Conservation (phyloP, 2,113 vertebrate genomes). For the Gorilla gorilla region DNA sequence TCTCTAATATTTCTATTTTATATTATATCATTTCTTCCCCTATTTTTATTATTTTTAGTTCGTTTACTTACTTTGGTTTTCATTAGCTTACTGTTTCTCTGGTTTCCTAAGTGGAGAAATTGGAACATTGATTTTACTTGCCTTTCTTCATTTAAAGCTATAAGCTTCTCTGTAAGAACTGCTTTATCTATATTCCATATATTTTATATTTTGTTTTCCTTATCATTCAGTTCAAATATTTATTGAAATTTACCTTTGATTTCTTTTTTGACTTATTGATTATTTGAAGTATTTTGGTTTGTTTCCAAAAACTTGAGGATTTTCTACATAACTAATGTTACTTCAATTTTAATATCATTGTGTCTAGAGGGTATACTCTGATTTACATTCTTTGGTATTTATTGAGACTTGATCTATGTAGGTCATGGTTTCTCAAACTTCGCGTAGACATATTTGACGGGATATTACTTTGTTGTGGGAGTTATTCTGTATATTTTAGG, state of each 20-base stretch:
- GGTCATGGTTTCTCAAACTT: neutral
- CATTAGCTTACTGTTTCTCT: neutral
- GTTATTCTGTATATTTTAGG: neutral
- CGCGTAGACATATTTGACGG: neutral
- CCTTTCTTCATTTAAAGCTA: neutral
- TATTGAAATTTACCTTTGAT: neutral
- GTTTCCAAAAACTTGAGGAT: neutral
- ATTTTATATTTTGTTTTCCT: neutral
- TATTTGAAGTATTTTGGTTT: neutral
- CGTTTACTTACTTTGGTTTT: neutral
- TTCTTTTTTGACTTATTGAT: neutral
- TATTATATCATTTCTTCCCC: neutral
- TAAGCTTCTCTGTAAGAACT: neutral
- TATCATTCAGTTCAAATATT: neutral
- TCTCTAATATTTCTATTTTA: neutral
- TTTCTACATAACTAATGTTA: neutral
- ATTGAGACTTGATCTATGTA: neutral
- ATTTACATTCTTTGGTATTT: neutral
- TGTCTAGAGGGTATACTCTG: neutral
- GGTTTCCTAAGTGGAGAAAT: neutral
- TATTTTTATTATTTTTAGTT: neutral
- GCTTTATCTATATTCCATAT: neutral
- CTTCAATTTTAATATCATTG: neutral
- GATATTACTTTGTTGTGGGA: neutral
- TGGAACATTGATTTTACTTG: neutral